phyloP scores from a whole-genome alignment of 2,888 invertebrate genomes.

The Caenorhabditis sp. region DNA sequence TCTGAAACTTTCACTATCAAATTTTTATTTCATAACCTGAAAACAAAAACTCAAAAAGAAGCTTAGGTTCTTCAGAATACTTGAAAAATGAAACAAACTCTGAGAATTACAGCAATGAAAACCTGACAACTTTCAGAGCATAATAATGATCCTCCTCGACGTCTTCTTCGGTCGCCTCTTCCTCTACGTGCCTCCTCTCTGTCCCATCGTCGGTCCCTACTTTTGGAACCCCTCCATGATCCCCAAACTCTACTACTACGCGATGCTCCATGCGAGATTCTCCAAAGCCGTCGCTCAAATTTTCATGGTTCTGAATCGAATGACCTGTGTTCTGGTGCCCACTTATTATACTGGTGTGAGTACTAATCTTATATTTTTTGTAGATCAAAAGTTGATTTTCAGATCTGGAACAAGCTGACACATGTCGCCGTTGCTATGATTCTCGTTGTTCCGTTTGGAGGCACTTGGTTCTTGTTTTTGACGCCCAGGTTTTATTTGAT shows the following conservation, averaged over 20 bases:
- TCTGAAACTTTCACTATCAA: too few species aligned
- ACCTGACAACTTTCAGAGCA: too few species aligned
- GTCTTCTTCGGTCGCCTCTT: slow-evolving; percentile 32
- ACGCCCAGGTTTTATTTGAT: slow-evolving; percentile 10
- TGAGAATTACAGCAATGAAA: too few species aligned
- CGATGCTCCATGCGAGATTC: slow-evolving; percentile 6
- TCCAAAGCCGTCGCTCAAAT: slow-evolving; percentile 36
- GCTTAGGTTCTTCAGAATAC: too few species aligned
- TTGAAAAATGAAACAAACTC: too few species aligned
- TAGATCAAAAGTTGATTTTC: not conserved
- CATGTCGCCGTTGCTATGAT: not conserved
- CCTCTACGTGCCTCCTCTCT: slow-evolving; percentile 32
- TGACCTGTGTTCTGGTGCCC: slow-evolving; percentile 42
- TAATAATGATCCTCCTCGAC: not conserved
- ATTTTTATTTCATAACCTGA: too few species aligned
- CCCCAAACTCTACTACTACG: slow-evolving; percentile 29
- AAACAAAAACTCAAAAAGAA: too few species aligned
- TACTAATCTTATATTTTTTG: not conserved
- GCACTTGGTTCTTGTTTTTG: slow-evolving; percentile 27
- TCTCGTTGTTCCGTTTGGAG: slow-evolving; percentile 2
- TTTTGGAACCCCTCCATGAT: slow-evolving; percentile 29
- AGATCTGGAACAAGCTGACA: slow-evolving; percentile 9
- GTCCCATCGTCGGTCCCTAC: slow-evolving; percentile 38
- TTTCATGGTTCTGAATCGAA: slow-evolving; percentile 30
- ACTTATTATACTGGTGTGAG: slow-evolving; percentile 21